Evolutionary conservation across 2,113 vertebrate species (phyloP), one percentile per base, ranked within the genome.

Genomic region (Bucco capensis): DNA sequence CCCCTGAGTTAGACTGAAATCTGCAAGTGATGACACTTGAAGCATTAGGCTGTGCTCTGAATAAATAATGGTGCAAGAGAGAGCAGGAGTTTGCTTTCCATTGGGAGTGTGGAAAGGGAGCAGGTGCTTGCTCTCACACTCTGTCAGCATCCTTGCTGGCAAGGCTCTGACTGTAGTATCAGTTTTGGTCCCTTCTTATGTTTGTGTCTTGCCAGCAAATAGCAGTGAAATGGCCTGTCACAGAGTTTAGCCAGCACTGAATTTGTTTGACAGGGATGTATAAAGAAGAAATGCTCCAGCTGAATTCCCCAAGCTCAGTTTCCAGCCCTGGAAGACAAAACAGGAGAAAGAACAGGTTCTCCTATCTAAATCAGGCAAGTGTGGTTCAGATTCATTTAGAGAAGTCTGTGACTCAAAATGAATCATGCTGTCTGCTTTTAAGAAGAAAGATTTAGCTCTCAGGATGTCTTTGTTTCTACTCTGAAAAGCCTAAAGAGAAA

Each of bases 371-470:
- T 51, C 5, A 1, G 1, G 37, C 24, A 83, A 76, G 66, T 35
- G 60, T 17, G 60, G 57, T 74, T 89, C 67, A 35, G 61, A 67
- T 75, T 89, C 3, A 75, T 86, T 81, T 37, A 53, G 53, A 78
- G 58, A 93, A 65, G 28, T n/a, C 25, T 49, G 37, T 79, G 84
- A 87, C 74, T 92, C 78, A 89, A 24, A 93, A n/a, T 1, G 5
- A 67, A 37, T 65, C 35, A 22, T 31, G 28, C 11, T 47, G 27
- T 64, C 62, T 78, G 21, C 40, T 79, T 81, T 82, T 75, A 78
- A 72, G 33, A 15, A 94, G 53, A 88, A 86, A 90, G 58, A 83
- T 81, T 81, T 71, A 51, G 30, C 90, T 90, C 86, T 78, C 66
- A 72, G 14, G n/a, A 6, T 77, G 19, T 60, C 51, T 89, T 73